phyloP scores from a whole-genome alignment of 1,140 invertebrate genomes.

The Procambarus virginalis region DNA sequence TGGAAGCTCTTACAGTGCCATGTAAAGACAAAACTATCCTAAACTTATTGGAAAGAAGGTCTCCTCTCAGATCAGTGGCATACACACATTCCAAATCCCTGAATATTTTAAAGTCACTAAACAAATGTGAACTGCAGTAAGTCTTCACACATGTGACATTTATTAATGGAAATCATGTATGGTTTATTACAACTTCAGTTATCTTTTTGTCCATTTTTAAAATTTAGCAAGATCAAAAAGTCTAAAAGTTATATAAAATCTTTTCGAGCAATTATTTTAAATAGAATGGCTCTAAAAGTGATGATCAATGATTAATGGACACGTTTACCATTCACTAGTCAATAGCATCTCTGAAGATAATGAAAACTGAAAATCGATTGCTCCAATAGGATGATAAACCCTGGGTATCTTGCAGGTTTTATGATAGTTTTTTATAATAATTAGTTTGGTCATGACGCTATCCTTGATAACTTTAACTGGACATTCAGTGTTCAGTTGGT shows the following conservation, averaged over 20 bases:
- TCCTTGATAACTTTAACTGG: too few species aligned
- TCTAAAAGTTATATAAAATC: not conserved
- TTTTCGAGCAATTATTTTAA: not conserved
- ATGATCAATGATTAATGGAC: not conserved
- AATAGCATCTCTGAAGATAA: not conserved
- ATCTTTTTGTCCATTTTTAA: not conserved
- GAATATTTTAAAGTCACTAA: not conserved
- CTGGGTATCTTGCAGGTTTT: not conserved
- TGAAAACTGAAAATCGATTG: not conserved
- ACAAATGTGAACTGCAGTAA: not conserved
- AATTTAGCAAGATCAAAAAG: not conserved
- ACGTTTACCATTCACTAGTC: not conserved
- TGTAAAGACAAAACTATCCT: not conserved
- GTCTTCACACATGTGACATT: not conserved
- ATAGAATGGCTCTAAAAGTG: not conserved
- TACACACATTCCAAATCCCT: conserved; percentile 3
- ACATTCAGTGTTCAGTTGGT: too few species aligned
- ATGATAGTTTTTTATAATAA: not conserved
- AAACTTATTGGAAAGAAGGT: not conserved
- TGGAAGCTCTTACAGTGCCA: not conserved
- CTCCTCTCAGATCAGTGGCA: not conserved
- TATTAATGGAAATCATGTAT: not conserved
- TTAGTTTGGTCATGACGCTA: not conserved
- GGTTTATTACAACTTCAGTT: not conserved
- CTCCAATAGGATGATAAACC: not conserved